A percentile compares a stretch with the other conserved stretches of the same genome.
These are phyloP conservation scores for Myathropa florea DNA, from an alignment of 2,888 invertebrate genomes.

Conservation along the genomic window DNA sequence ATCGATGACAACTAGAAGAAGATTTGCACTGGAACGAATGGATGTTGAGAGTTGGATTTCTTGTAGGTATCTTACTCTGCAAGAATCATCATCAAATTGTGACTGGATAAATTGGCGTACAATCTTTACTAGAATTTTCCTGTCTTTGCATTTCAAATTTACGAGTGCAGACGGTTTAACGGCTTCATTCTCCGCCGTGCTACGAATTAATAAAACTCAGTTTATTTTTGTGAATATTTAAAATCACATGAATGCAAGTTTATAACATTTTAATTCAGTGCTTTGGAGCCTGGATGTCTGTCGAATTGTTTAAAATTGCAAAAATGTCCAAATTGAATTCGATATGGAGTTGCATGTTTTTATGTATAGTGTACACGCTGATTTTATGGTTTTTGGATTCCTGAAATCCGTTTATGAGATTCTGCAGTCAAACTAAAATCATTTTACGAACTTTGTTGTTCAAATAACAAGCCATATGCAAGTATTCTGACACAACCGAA, in stretches of 20 bases:
- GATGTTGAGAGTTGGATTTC: not conserved
- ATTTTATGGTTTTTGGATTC: not conserved
- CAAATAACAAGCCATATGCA: not conserved
- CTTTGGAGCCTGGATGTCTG: not conserved
- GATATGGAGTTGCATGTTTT: too few relatives aligned
- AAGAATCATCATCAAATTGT: not conserved
- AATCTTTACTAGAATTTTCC: not conserved
- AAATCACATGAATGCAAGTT: not conserved
- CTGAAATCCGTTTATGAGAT: not conserved
- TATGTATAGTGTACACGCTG: not conserved
- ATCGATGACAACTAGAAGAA: not conserved
- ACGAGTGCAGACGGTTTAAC: not conserved
- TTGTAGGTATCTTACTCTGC: not conserved
- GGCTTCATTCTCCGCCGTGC: not conserved
- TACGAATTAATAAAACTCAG: not conserved
- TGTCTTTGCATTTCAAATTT: not conserved
- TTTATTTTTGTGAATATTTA: not conserved
- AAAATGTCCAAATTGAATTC: too few relatives aligned
- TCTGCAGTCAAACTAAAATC: not conserved
- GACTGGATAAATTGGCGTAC: not conserved
- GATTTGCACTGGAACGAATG: not conserved
- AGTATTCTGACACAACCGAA: not conserved
- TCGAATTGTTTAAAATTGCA: not conserved
- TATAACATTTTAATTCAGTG: too few relatives aligned
- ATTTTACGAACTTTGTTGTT: not conserved